Evolutionary conservation across 37 sponge, comb jelly and placozoan species (phyloP), one percentile per base, ranked within the genome.

Genomic region (Aplysina aerophoba): DNA sequence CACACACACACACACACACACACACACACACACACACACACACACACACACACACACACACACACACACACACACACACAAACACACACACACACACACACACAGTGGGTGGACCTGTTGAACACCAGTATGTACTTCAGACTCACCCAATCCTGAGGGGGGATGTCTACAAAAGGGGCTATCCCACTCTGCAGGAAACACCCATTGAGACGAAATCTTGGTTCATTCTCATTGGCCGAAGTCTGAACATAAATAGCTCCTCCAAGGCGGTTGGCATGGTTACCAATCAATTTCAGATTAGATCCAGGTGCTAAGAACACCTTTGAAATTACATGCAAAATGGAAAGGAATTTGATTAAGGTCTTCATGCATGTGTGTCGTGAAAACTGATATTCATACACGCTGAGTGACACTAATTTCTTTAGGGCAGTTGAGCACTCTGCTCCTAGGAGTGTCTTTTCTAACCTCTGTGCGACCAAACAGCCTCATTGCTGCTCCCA

Each of bases 1-100:
- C 66, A 65, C 66, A 65, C 13, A 65, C 66, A 65, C 66, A 65
- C 66, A 65, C 66, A 65, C 66, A 65, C 22, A 65, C 66, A 11
- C 11, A 65, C 66, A 25, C 22, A 25, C 13, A 25, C 22, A 25
- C 27, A 16, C 66, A 11, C 66, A 20, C n/a, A n/a, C n/a, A n/a
- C n/a, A n/a, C n/a, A n/a, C n/a, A n/a, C n/a, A n/a, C n/a, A n/a
- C n/a, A n/a, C n/a, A n/a, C n/a, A n/a, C n/a, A n/a, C n/a, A n/a
- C n/a, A n/a, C n/a, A n/a, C n/a, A n/a, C n/a, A n/a, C n/a, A n/a
- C n/a, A n/a, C n/a, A n/a, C n/a, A n/a, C n/a, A n/a, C n/a, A n/a
- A n/a, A n/a, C n/a, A 17, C 15, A 65, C 22, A 65, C 12, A 11
- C 13, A 30, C 11, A 65, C 22, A 65, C 30, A 20, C 27, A 30